Base-by-base conservation (phyloP, 2,888 invertebrate species). In the Leucania comma region DNA sequence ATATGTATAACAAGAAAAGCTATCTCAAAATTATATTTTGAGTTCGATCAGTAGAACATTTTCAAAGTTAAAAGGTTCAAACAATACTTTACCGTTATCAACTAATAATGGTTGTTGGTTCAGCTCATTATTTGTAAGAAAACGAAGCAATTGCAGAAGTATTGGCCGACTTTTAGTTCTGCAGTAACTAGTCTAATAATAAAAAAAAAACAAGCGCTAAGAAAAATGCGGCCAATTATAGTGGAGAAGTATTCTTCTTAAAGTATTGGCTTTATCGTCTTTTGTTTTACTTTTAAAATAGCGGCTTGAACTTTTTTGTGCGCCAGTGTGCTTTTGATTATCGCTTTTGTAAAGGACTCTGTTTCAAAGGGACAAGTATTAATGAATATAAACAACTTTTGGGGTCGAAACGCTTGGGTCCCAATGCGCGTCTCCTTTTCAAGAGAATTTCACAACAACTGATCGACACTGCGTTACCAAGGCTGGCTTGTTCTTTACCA, bases 211-310 rank as follows among this genome's bases (percentile, higher is more conserved):
- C 62, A 76, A 72, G 59, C 38, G 50, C 29, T 26, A 53, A 66
- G 75, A 71, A 81, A 79, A 84, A 84, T 72, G 60, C 65, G 29
- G 71, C 75, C 69, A 80, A 82, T 82, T 75, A 84, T 63, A 73
- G 53, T 42, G 20, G 48, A 68, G 60, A 65, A 35, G 48, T 67
- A 20, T 46, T 35, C 60, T 78, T 66, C 26, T 62, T 14, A 20
- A 58, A 77, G 59, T 53, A 69, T 68, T 54, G 26, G 59, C 20
- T 62, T 62, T 79, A 26, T 6, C 10, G 3, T 53, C 3, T 42
- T 53, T 67, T 68, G 2, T 53, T 57, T 35, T 51, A 20, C 20
- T 53, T 73, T 67, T 24, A 22, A 42, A 59, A 42, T 38, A 61
- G 14, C 24, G 46, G n/a, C 17, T 0, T 20, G 54, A 4, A 20